Evolutionary conservation across 2,797 vertebrate species (phyloP).

Genomic region (Apogon talboti): DNA sequence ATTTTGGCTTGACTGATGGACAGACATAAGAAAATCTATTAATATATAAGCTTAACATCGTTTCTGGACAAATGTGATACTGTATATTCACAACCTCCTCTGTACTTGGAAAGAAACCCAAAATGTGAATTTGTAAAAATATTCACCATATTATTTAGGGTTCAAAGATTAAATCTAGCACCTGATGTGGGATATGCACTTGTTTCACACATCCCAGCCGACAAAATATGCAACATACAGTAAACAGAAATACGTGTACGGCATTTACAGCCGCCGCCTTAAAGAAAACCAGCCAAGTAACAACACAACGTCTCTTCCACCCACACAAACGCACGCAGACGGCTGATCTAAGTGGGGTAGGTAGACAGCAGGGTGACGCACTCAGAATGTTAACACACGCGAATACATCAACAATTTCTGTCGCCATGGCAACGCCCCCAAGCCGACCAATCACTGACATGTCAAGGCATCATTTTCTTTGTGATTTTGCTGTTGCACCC

Average conservation of each 20-base stretch:
- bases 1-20: too few species aligned
- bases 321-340: constrained; percentile 28
- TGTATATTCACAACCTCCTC: too few species aligned
- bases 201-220: too few species aligned
- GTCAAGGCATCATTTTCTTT: constrained; percentile 23
- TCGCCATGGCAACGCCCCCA: constrained; percentile 45
- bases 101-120: too few species aligned
- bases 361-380: constrained; percentile 58
- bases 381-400: constrained; percentile 60
- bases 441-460: constrained; percentile 43
- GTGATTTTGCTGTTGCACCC: constrained; percentile 5
- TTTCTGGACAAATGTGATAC: too few species aligned
- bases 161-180: too few species aligned
- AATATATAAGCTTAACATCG: too few species aligned
- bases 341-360: constrained; percentile 53
- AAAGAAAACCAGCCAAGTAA: constrained; percentile 21
- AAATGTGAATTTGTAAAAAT: too few species aligned
- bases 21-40: too few species aligned
- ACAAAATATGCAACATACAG: too few species aligned
- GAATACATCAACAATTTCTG: constrained; percentile 58
- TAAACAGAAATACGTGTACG: background rate
- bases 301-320: constrained; percentile 16
- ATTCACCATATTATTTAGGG: too few species aligned
- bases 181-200: too few species aligned
- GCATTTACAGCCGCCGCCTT: constrained; percentile 9